A percentile compares a stretch with the other conserved stretches of the same genome.
Evolutionary conservation across 1,140 invertebrate species (phyloP).

Genomic region (Reticulitermes speratus): DNA sequence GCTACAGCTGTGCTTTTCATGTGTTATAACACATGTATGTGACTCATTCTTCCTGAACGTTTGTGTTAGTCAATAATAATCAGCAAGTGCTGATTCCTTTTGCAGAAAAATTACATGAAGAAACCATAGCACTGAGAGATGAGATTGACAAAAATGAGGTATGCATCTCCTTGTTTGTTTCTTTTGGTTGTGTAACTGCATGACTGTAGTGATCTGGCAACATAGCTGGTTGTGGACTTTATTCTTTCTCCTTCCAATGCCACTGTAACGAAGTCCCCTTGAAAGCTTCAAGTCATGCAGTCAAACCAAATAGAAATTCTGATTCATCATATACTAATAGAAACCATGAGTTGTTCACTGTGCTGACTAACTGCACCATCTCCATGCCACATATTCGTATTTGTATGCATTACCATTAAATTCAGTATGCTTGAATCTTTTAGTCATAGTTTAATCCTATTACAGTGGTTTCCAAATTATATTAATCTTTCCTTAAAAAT

Average conservation of each 20-base stretch:
- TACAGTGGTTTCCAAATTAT: too few relatives aligned
- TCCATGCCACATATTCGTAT: too few relatives aligned
- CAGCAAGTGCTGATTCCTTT: slow-evolving; percentile 24
- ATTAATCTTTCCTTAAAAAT: too few relatives aligned
- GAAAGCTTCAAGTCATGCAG: background rate
- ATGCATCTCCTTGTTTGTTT: slow-evolving; percentile 17
- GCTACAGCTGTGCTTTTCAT: too few relatives aligned
- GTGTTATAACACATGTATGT: too few relatives aligned
- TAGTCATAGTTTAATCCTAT: too few relatives aligned
- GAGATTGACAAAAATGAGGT: slow-evolving; percentile 42
- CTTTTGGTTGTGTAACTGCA: background rate
- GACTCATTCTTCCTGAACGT: background rate
- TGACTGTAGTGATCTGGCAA: background rate
- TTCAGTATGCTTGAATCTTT: too few relatives aligned
- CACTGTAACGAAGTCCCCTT: background rate
- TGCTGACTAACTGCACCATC: too few relatives aligned
- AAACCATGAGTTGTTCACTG: too few relatives aligned
- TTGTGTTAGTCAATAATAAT: background rate
- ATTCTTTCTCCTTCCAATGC: background rate
- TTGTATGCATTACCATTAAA: too few relatives aligned
- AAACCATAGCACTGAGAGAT: slow-evolving; percentile 40
- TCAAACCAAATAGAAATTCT: background rate
- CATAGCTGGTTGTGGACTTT: background rate
- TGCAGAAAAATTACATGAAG: slow-evolving; percentile 40
- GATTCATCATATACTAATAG: too few relatives aligned